Conservation (phyloP, 2,113 vertebrate species). For the human (Homo sapiens) region GRCh38 chr5:40432001-40432500, state of each 20-base stretch:
- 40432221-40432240: neutral
- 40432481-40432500: neutral
- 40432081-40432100: neutral
- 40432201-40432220: neutral
- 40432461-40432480: neutral
- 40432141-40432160: slow-evolving; percentile 12
- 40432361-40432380: neutral
- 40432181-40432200: neutral
- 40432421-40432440: neutral
- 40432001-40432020: neutral
- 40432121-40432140: neutral
- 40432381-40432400: neutral
- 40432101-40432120: neutral
- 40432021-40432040: neutral
- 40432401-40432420: neutral
- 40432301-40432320: neutral
- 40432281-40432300: neutral
- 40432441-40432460: neutral
- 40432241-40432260: neutral
- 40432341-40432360: neutral
- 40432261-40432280: neutral
- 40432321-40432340: neutral
- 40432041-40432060: neutral
- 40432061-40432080: neutral
- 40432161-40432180: neutral